Conservation (phyloP, 1,140 invertebrate genomes). For the Danaus melanippus region DNA sequence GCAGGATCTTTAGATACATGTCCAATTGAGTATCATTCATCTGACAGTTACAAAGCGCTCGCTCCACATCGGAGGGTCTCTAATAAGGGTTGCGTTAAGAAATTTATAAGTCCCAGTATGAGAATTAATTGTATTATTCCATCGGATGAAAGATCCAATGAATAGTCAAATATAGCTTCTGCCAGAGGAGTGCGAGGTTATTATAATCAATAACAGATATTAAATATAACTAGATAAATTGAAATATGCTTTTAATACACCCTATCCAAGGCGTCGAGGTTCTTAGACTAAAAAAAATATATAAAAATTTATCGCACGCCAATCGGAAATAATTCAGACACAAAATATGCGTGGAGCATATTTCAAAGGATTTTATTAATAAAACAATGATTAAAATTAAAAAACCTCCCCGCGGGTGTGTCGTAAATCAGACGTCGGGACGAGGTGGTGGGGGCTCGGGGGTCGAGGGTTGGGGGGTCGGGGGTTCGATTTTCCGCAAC, state of each 20-base stretch:
- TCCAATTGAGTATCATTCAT: conserved; percentile 2
- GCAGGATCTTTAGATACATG: neutral
- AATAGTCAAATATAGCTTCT: conserved; percentile 67
- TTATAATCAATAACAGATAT: no score
- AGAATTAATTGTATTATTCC: conserved; percentile 73
- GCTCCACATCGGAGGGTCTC: conserved; percentile 20
- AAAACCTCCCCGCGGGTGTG: conserved; percentile 41
- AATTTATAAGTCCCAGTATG: conserved; percentile 56
- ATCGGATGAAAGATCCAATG: conserved; percentile 62
- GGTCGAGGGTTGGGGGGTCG: conserved; percentile 7
- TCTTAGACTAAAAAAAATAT: no score
- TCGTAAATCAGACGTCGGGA: conserved; percentile 64
- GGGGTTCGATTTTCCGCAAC: conserved; percentile 66
- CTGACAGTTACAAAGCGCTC: conserved; percentile 3
- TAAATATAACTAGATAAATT: no score
- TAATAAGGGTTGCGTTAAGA: conserved; percentile 44
- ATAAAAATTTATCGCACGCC: conserved; percentile 12
- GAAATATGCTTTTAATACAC: no score
- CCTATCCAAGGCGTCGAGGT: no score
- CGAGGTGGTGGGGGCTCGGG: conserved; percentile 27
- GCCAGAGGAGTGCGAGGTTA: no score
- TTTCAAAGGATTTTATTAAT: conserved; percentile 20
- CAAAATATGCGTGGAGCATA: neutral
- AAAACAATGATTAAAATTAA: conserved; percentile 42
- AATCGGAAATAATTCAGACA: conserved; percentile 11